A percentile compares a stretch with the other conserved stretches of the same genome.
Evolutionary conservation across 1,140 invertebrate genomes (phyloP).

Genomic region (Drosophila subpulchrella): DNA sequence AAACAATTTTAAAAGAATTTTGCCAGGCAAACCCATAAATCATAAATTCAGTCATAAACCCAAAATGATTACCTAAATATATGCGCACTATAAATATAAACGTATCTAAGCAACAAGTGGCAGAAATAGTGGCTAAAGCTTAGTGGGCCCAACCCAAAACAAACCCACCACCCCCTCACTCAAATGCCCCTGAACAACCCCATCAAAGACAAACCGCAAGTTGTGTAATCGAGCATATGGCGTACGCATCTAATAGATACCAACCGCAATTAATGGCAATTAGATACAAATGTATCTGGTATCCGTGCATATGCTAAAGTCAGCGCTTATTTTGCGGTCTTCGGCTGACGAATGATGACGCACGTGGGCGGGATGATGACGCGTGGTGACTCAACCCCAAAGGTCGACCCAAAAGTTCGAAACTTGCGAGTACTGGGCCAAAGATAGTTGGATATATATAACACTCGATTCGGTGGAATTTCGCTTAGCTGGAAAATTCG

Average conservation of each 20-base stretch:
- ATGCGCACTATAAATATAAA: not conserved
- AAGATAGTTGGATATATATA: not conserved
- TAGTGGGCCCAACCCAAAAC: constrained; percentile 16
- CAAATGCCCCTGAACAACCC: not conserved
- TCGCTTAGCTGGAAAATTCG: constrained; percentile 14
- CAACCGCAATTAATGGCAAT: constrained; percentile 43
- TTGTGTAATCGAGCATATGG: constrained; percentile 63
- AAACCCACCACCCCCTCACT: not conserved
- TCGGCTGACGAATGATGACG: constrained; percentile 25
- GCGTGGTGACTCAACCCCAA: constrained; percentile 23
- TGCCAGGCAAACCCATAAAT: not conserved
- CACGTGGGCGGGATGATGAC: not conserved
- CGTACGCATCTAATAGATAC: constrained; percentile 39
- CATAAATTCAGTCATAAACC: not conserved
- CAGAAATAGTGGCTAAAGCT: constrained; percentile 1
- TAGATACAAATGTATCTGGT: constrained; percentile 56
- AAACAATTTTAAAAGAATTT: not conserved
- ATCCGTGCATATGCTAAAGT: constrained; percentile 40
- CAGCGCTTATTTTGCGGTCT: constrained; percentile 20
- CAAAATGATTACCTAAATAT: not conserved
- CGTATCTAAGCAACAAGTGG: constrained; percentile 29
- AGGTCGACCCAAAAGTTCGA: constrained; percentile 1
- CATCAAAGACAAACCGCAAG: constrained; percentile 50
- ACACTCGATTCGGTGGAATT: constrained; percentile 16
- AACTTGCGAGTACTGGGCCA: not conserved